Conservation (phyloP, 2,888 invertebrate genomes). For the Aphodius sticticus region DNA sequence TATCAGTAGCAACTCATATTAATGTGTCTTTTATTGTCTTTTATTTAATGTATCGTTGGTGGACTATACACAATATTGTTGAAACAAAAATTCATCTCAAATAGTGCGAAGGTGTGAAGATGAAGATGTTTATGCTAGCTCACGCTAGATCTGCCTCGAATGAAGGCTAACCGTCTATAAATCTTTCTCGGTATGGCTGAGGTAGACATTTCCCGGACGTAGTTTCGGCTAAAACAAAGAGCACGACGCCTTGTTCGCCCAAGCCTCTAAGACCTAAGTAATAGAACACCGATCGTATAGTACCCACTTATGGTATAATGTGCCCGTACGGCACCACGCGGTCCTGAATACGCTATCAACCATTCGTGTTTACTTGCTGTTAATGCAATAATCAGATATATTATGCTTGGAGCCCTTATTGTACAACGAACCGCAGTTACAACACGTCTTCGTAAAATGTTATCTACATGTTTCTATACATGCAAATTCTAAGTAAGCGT, state of each 20-base stretch:
- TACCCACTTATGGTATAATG: slow-evolving; percentile 4
- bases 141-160: neutral
- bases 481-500: neutral
- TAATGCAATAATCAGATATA: neutral
- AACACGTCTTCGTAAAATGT: neutral
- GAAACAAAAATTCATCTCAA: neutral
- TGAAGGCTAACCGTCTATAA: neutral
- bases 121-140: neutral
- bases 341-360: neutral
- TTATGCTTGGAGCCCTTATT: neutral
- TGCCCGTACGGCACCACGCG: neutral
- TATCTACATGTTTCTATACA: neutral
- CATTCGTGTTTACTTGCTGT: slow-evolving; percentile 4
- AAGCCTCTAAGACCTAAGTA: neutral
- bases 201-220: neutral
- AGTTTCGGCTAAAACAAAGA: neutral
- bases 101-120: neutral
- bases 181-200: neutral
- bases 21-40: too few species aligned
- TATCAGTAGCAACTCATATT: too few species aligned
- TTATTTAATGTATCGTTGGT: too few species aligned
- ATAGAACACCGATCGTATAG: slow-evolving; percentile 4
- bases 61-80: neutral
- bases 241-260: neutral
- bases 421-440: neutral